Conservation (phyloP, 2,797 vertebrate species). For the Scolopax bukidnonensis region DNA sequence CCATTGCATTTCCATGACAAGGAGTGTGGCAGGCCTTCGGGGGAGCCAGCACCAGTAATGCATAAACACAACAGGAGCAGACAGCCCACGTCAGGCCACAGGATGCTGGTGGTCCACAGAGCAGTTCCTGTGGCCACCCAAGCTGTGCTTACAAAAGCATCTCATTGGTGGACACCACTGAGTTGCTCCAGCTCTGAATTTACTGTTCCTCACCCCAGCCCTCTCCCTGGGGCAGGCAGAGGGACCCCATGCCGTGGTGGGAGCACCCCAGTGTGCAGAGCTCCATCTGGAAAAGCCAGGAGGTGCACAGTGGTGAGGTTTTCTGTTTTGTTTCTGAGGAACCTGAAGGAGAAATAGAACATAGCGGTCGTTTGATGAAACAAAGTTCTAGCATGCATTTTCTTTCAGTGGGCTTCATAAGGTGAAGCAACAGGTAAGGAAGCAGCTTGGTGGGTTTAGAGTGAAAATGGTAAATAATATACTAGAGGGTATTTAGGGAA, state of each 20-base stretch:
- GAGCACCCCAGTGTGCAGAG: background rate
- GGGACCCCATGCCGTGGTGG: fast-evolving
- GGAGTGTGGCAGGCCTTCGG: fast-evolving
- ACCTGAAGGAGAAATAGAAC: background rate
- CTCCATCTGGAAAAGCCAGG: background rate
- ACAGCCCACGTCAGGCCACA: background rate
- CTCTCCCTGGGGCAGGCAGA: background rate
- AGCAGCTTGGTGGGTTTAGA: background rate
- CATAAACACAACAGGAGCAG: background rate
- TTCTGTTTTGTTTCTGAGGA: background rate
- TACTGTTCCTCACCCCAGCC: background rate
- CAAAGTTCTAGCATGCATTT: fast-evolving
- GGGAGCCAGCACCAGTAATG: background rate
- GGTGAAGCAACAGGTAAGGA: background rate
- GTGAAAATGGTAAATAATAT: background rate
- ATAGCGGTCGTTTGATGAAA: fast-evolving
- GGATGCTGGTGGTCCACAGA: background rate
- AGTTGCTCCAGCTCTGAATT: background rate
- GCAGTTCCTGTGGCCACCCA: background rate
- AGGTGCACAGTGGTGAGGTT: background rate
- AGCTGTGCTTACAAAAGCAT: background rate
- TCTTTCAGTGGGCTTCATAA: background rate
- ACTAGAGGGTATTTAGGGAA: background rate
- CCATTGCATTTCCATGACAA: fast-evolving
- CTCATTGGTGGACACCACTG: fast-evolving